Evolutionary conservation across 2,797 vertebrate species (phyloP).

Genomic region (Morus bassanus): DNA sequence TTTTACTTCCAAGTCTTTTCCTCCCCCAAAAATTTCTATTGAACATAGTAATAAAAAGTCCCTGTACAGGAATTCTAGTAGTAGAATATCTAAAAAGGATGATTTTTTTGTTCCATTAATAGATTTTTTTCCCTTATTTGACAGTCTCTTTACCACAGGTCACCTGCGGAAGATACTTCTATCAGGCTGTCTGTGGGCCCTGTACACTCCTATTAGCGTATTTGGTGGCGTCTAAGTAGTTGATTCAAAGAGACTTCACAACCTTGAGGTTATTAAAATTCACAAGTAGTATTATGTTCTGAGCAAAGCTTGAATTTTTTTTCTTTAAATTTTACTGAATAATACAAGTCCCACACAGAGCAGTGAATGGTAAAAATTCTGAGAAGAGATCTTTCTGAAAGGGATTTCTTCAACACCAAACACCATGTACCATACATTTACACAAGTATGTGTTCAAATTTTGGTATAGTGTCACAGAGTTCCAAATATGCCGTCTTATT

Average conservation of each 20-base stretch:
- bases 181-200: not conserved
- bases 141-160: not conserved
- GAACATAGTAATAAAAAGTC: not conserved
- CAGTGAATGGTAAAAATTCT: not conserved
- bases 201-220: not conserved
- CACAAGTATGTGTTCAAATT: not conserved
- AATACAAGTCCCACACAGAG: not conserved
- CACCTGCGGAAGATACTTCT: not conserved
- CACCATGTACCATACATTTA: not conserved
- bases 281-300: not conserved
- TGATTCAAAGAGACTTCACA: not conserved
- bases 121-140: not conserved
- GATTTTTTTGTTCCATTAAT: not conserved
- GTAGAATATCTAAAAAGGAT: not conserved
- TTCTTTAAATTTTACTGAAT: not conserved
- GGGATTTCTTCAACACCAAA: not conserved
- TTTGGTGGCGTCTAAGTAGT: not conserved
- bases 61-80: not conserved
- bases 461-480: not conserved
- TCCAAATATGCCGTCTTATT: not conserved
- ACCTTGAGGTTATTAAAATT: not conserved
- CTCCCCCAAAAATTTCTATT: not conserved
- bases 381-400: not conserved
- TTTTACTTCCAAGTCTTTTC: not conserved
- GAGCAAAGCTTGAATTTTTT: not conserved